A percentile compares a stretch with the other conserved stretches of the same genome.
Conservation (phyloP, 2,797 vertebrate species). For the Cuniculus paca region DNA sequence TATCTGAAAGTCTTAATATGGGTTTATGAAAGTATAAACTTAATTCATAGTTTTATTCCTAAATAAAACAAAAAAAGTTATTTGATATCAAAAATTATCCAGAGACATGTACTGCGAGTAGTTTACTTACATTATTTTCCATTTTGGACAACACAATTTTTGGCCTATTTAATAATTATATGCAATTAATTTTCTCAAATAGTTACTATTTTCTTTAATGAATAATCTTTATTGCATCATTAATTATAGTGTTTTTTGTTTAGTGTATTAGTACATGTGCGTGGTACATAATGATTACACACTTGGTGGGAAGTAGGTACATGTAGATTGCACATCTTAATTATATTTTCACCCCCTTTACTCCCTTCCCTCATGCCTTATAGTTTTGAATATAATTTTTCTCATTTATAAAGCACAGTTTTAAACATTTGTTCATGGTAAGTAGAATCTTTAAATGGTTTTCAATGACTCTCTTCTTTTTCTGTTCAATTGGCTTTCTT, state of each 20-base stretch:
- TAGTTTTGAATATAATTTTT: neutral
- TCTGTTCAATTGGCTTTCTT: neutral
- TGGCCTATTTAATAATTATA: neutral
- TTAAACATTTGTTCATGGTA: neutral
- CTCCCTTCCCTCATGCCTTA: neutral
- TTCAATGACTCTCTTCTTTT: neutral
- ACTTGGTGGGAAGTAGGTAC: neutral
- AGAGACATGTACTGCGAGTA: neutral
- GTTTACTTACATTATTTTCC: neutral
- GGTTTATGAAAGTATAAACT: neutral
- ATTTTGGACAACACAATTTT: neutral
- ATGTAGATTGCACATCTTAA: neutral
- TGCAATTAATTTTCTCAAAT: neutral
- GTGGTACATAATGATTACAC: neutral
- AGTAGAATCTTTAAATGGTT: neutral
- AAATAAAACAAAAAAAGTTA: neutral
- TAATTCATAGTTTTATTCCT: neutral
- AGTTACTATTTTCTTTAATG: neutral
- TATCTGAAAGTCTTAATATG: neutral
- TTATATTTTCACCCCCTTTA: neutral
- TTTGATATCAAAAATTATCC: neutral
- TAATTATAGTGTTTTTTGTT: neutral
- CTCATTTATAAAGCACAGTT: neutral
- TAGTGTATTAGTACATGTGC: neutral
- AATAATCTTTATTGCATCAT: neutral